Evolutionary conservation across 2,113 vertebrate genomes (phyloP).

Genomic region (Colistium nudipinnis): DNA sequence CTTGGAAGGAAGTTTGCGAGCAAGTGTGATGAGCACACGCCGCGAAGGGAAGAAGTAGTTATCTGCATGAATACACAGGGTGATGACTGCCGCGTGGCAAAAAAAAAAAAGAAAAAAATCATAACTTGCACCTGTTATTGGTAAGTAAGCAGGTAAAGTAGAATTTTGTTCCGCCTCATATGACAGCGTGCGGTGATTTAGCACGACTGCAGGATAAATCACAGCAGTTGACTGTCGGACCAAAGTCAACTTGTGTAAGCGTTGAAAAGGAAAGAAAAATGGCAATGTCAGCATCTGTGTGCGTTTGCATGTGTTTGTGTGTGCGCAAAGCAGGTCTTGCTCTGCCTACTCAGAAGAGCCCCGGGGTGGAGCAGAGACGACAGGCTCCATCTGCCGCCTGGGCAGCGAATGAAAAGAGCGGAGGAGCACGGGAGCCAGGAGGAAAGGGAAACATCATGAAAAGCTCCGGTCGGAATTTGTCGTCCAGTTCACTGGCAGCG

Average conservation of each 20-base stretch:
- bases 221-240: too few species aligned
- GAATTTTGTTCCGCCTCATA: too few species aligned
- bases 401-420: constrained; percentile 78
- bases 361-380: constrained; percentile 72
- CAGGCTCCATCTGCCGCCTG: constrained; percentile 76
- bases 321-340: constrained; percentile 72
- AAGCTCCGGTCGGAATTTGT: constrained; percentile 71
- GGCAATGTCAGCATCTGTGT: neutral
- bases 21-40: constrained; percentile 22
- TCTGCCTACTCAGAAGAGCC: constrained; percentile 70
- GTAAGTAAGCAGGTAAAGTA: too few species aligned
- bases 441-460: constrained; percentile 71
- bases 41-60: neutral
- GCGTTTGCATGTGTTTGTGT: constrained; percentile 5
- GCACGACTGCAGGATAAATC: too few species aligned
- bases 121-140: too few species aligned
- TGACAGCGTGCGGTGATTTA: too few species aligned
- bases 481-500: constrained; percentile 69
- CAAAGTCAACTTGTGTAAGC: too few species aligned
- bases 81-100: neutral
- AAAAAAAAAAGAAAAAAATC: constrained; percentile 7
- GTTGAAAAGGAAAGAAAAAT: constrained; percentile 6
- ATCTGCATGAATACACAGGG: neutral
- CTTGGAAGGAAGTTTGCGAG: constrained; percentile 40
- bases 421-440: constrained; percentile 61